Evolutionary conservation across 1,140 invertebrate species (phyloP).

Genomic region (Coboldia fuscipes): DNA sequence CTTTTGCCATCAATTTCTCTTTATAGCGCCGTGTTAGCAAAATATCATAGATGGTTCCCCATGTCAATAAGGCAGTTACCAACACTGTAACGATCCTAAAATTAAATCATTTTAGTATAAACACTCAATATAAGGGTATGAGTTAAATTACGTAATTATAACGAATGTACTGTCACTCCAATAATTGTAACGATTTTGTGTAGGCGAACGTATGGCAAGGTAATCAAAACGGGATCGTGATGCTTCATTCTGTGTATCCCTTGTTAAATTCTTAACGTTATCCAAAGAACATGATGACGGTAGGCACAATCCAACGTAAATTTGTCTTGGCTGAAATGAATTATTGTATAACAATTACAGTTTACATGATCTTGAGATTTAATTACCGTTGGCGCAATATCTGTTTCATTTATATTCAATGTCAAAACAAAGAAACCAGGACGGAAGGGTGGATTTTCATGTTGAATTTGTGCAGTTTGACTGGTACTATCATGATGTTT

Average conservation of each 20-base stretch:
- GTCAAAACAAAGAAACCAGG: slow-evolving; percentile 35
- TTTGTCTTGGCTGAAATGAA: slow-evolving; percentile 28
- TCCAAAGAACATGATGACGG: slow-evolving; percentile 38
- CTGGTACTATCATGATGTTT: slow-evolving; percentile 18
- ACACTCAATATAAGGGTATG: not conserved
- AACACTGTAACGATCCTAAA: slow-evolving; percentile 31
- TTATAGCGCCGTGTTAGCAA: slow-evolving; percentile 22
- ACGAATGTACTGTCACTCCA: slow-evolving; percentile 44
- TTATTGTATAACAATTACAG: too few relatives aligned
- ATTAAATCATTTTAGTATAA: slow-evolving; percentile 1
- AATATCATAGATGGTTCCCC: slow-evolving; percentile 37
- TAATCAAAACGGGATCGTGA: slow-evolving; percentile 23
- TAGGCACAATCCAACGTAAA: slow-evolving; percentile 50
- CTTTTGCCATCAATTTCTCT: slow-evolving; percentile 10
- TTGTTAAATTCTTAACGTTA: slow-evolving; percentile 34
- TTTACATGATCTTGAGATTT: too few relatives aligned
- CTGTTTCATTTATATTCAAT: slow-evolving; percentile 25
- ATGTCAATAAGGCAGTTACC: slow-evolving; percentile 30
- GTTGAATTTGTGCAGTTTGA: too few relatives aligned
- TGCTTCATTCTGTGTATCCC: slow-evolving; percentile 25
- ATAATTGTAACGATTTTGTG: slow-evolving; percentile 39
- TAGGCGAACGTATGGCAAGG: slow-evolving; percentile 35
- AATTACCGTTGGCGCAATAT: slow-evolving; percentile 24
- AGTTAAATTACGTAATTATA: slow-evolving; percentile 37
- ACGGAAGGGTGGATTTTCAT: slow-evolving; percentile 26